Evolutionary conservation across 2,888 invertebrate species (phyloP), one percentile per base, ranked within the genome.

Genomic region (Arge pagana): DNA sequence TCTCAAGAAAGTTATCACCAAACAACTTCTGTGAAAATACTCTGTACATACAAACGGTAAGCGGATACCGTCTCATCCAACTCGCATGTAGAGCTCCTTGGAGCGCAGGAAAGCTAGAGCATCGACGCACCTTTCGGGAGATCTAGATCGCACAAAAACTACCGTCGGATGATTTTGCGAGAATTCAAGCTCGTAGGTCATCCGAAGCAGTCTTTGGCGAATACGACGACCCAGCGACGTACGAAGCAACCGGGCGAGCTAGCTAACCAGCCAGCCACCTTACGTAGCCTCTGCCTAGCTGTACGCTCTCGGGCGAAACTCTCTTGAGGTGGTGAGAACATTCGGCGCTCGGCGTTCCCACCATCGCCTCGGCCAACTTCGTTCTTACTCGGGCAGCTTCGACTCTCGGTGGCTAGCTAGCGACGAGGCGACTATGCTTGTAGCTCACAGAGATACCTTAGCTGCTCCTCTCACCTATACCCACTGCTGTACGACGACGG

Each of bases 271-370:
- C 42, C 58, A 59, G 49, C 59, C 61, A 62, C 64, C 63, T 64
- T 62, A 60, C 64, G 57, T 53, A 59, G 59, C 56, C n/a, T n/a
- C n/a, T n/a, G n/a, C n/a, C 55, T 56, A 57, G 55, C 61, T 62
- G 62, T n/a, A n/a, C 59, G 64, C 66, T 63, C 60, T 62, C 57
- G 60, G 62, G 60, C 54, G 54, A 57, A 58, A 57, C 54, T 55
- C 57, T 49, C 40, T 50, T 56, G 23, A 64, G 66, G 66, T 71
- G 74, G 74, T 74, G 75, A 74, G 76, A 76, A 76, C 76, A 71
- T 66, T 68, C 67, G 64, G 66, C 67, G 69, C 69, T 70, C 67
- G 64, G 64, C 71, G 75, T 76, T 76, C 76, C 75, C 76, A 76
- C 76, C 76, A 74, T 72, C 71, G 63, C 66, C 70, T 73, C 75